These are phyloP conservation scores for Hiodon tergisus DNA, from an alignment of 2,113 vertebrate species.

Conservation along the genomic window DNA sequence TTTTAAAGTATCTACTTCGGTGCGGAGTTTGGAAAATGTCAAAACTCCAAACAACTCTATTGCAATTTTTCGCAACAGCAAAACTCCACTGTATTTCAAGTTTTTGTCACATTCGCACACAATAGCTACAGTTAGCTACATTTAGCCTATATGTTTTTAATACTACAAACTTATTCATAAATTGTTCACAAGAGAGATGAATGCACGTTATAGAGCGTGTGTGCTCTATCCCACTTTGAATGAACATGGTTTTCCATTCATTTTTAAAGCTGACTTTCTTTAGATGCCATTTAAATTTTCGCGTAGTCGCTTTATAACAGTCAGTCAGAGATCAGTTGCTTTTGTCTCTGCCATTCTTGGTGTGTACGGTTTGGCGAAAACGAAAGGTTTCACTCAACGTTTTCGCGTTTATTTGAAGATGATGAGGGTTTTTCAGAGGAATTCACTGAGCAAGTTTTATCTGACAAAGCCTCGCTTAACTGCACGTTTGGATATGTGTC, in stretches of 20 bases:
- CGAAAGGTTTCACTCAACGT: neutral
- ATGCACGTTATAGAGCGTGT: neutral
- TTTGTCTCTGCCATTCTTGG: neutral
- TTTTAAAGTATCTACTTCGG: neutral
- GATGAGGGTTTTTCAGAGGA: constrained; percentile 65
- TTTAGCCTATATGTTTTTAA: neutral
- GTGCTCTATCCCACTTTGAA: neutral
- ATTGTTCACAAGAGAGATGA: neutral
- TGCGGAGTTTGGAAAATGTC: neutral
- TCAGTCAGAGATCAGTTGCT: neutral
- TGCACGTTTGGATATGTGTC: constrained; percentile 66
- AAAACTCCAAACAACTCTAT: neutral
- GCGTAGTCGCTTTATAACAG: neutral
- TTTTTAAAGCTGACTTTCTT: neutral
- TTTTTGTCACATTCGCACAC: neutral
- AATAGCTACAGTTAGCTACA: neutral
- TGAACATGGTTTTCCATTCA: neutral
- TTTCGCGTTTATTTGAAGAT: constrained; percentile 56
- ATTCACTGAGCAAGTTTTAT: constrained; percentile 71
- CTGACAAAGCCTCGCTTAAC: constrained; percentile 71
- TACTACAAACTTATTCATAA: neutral
- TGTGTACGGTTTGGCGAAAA: neutral
- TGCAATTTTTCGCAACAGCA: neutral
- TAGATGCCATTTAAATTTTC: neutral
- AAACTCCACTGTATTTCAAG: neutral